These are phyloP conservation scores for Drosophila burlai DNA, from an alignment of 1,140 invertebrate genomes.

Conservation along the genomic window DNA sequence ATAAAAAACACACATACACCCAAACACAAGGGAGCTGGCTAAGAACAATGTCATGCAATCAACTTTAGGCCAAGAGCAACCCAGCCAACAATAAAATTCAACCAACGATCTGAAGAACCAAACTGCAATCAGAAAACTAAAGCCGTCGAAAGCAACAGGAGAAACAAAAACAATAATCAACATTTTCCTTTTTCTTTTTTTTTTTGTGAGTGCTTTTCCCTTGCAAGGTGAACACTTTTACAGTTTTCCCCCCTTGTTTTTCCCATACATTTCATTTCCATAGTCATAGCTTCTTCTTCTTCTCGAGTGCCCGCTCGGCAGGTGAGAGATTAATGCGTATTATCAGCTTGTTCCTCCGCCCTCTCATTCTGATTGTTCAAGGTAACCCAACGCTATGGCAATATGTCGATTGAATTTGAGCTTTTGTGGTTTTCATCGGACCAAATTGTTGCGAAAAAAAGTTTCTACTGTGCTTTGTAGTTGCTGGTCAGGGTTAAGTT, in stretches of 20 bases:
- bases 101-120: conserved; percentile 26
- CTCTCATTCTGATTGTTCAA: conserved; percentile 41
- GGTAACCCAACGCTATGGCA: conserved; percentile 28
- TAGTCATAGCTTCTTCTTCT: conserved; percentile 13
- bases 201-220: conserved; percentile 16
- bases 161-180: conserved; percentile 51
- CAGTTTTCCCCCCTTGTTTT: conserved; percentile 9
- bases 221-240: conserved; percentile 44
- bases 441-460: conserved; percentile 31
- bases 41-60: conserved; percentile 79
- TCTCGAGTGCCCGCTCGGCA: conserved; percentile 12
- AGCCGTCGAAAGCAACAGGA: conserved; percentile 37
- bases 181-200: conserved; percentile 15
- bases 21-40: conserved; percentile 41
- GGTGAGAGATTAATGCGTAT: conserved; percentile 54
- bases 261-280: conserved; percentile 30
- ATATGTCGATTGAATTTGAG: conserved; percentile 53
- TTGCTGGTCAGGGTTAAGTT: conserved; percentile 31
- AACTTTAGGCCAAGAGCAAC: conserved; percentile 75
- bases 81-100: conserved; percentile 56
- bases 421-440: conserved; percentile 34
- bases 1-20: neutral
- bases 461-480: conserved; percentile 11
- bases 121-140: conserved; percentile 46
- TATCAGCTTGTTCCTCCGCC: conserved; percentile 20